Conservation (phyloP, 1,140 invertebrate species). For the Planococcus citri region DNA sequence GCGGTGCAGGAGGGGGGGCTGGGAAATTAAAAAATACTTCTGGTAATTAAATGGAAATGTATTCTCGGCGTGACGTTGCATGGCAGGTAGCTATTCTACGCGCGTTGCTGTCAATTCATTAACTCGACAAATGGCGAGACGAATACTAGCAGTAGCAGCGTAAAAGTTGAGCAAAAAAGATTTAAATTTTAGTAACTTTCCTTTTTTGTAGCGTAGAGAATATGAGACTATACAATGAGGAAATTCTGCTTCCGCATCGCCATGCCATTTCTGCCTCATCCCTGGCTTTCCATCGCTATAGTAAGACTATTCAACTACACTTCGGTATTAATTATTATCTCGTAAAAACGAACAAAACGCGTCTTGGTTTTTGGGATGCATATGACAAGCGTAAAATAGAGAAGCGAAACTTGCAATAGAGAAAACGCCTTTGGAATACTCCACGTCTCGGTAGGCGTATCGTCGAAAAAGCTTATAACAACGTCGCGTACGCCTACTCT, state of each 20-base stretch:
- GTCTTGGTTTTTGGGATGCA: not conserved
- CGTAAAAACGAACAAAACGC: not conserved
- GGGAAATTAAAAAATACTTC: not conserved
- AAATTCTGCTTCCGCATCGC: too few species aligned
- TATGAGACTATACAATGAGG: too few species aligned
- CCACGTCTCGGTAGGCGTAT: not conserved
- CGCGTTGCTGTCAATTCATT: not conserved
- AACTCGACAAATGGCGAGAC: not conserved
- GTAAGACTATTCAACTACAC: too few species aligned
- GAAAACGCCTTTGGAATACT: not conserved
- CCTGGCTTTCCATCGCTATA: too few species aligned
- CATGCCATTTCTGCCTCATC: too few species aligned
- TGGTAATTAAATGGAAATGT: not conserved
- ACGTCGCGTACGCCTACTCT: not conserved
- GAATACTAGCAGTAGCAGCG: too few species aligned
- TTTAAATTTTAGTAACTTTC: too few species aligned
- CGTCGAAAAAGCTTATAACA: not conserved
- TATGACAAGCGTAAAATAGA: not conserved
- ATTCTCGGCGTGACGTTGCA: not conserved
- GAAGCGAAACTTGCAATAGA: not conserved
- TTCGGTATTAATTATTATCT: not conserved
- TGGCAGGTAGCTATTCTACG: too few species aligned
- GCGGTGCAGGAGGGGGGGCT: too few species aligned
- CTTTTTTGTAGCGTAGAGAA: too few species aligned
- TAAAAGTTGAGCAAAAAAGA: too few species aligned